Conservation (phyloP, 1,140 invertebrate genomes). For the Anastrepha obliqua region DNA sequence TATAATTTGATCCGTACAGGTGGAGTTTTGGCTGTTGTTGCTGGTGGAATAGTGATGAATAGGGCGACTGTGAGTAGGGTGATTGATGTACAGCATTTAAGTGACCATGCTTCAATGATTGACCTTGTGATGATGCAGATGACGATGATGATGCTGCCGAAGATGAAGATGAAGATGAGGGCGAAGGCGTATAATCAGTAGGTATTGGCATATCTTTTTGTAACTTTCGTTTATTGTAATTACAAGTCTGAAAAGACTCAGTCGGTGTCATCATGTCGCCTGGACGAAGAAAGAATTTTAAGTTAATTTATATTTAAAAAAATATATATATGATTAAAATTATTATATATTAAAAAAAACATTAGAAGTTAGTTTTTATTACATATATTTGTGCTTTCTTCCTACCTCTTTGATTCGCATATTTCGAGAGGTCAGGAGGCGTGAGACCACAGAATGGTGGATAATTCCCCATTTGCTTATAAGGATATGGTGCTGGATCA, state of each 20-base stretch:
- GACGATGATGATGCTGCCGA: slow-evolving; percentile 33
- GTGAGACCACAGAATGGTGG: slow-evolving; percentile 33
- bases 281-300: background rate
- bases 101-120: slow-evolving; percentile 22
- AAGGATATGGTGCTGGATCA: slow-evolving; percentile 40
- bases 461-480: slow-evolving; percentile 36
- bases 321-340: background rate
- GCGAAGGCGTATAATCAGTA: slow-evolving; percentile 46
- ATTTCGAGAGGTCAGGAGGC: slow-evolving; percentile 23
- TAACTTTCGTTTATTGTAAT: slow-evolving; percentile 43
- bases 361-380: background rate
- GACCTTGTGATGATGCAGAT: slow-evolving; percentile 54
- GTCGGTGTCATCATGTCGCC: slow-evolving; percentile 30
- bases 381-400: background rate
- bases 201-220: slow-evolving; percentile 51
- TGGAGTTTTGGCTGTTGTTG: slow-evolving; percentile 55
- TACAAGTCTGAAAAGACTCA: slow-evolving; percentile 50
- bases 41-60: slow-evolving; percentile 35
- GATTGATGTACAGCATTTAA: slow-evolving; percentile 25
- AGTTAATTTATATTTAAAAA: no score
- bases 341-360: background rate
- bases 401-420: slow-evolving; percentile 38
- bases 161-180: slow-evolving; percentile 49
- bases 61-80: slow-evolving; percentile 52
- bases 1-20: slow-evolving; percentile 43